Evolutionary conservation across 1,140 invertebrate genomes (phyloP).

Genomic region (Drosophila oshimai): DNA sequence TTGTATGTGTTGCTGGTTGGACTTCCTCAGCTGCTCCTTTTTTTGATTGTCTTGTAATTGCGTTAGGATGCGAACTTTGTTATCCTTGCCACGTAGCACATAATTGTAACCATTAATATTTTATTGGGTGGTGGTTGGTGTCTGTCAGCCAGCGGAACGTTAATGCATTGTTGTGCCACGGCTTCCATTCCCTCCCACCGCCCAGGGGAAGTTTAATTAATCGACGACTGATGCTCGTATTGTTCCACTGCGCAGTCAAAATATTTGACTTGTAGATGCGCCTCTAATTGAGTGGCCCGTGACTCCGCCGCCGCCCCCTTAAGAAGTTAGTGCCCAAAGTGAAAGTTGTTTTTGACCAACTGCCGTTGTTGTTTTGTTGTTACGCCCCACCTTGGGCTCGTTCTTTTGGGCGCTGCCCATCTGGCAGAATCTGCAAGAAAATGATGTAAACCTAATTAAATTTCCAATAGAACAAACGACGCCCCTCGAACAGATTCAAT

Average conservation of each 20-base stretch:
- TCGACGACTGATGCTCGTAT: conserved; percentile 66
- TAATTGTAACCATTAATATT: conserved; percentile 78
- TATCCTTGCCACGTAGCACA: conserved; percentile 61
- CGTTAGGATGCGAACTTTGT: conserved; percentile 54
- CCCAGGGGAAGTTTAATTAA: conserved; percentile 62
- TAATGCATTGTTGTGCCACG: conserved; percentile 52
- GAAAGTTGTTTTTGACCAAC: conserved; percentile 66
- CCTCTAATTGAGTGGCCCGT: conserved; percentile 73
- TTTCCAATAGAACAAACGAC: conserved; percentile 66
- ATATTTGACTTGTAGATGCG: conserved; percentile 79
- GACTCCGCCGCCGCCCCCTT: background rate
- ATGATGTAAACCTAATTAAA: conserved; percentile 80
- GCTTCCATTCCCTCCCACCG: background rate
- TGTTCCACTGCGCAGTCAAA: conserved; percentile 58
- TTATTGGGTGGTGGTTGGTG: conserved; percentile 65
- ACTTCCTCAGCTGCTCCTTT: conserved; percentile 34
- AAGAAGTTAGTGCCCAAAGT: conserved; percentile 19
- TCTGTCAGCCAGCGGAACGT: conserved; percentile 10
- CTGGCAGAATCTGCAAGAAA: conserved; percentile 68
- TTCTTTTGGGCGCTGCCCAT: conserved; percentile 46
- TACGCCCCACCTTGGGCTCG: background rate
- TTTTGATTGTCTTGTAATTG: conserved; percentile 76
- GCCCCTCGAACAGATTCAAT: conserved; percentile 25
- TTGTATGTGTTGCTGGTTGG: conserved; percentile 14
- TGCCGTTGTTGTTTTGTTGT: conserved; percentile 22